Evolutionary conservation across 1,140 invertebrate species (phyloP).

Genomic region (Apis florea): DNA sequence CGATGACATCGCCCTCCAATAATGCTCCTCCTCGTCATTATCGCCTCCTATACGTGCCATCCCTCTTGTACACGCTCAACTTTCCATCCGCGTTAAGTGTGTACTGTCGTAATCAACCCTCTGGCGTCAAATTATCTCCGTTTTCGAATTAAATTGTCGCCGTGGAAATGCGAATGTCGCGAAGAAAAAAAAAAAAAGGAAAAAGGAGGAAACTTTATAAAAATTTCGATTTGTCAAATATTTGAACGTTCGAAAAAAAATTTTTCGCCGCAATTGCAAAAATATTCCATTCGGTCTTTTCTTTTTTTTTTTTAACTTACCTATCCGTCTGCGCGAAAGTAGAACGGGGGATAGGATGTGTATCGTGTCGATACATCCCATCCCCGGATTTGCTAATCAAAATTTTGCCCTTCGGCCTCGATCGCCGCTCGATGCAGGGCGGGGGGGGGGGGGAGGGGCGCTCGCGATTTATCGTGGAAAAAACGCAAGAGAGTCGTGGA

Average conservation of each 20-base stretch:
- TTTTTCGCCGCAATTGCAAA: too few relatives aligned
- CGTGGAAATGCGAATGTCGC: too few relatives aligned
- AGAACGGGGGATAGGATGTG: too few relatives aligned
- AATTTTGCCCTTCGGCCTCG: background rate
- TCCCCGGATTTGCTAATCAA: background rate
- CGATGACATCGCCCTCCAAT: slow-evolving; percentile 26
- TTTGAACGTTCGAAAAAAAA: too few relatives aligned
- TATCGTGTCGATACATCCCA: too few relatives aligned
- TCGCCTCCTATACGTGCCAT: background rate
- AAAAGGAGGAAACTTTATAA: too few relatives aligned
- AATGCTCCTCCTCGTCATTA: background rate
- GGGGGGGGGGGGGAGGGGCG: too few relatives aligned
- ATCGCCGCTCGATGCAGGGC: background rate
- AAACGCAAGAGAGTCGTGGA: slow-evolving; percentile 20
- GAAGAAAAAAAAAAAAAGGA: too few relatives aligned
- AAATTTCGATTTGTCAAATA: too few relatives aligned
- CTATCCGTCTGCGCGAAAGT: too few relatives aligned
- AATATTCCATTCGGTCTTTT: too few relatives aligned
- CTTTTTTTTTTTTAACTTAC: too few relatives aligned
- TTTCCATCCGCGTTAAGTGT: slow-evolving; percentile 24
- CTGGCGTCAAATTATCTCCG: slow-evolving; percentile 19
- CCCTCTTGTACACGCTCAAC: slow-evolving; percentile 20
- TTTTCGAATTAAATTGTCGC: background rate
- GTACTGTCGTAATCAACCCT: slow-evolving; percentile 23
- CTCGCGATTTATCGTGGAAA: background rate